Percentiles rank a stretch among this genome's conserved stretches.
Conservation (phyloP, 1,140 invertebrate genomes). For the Hylaeus volcanicus region DNA sequence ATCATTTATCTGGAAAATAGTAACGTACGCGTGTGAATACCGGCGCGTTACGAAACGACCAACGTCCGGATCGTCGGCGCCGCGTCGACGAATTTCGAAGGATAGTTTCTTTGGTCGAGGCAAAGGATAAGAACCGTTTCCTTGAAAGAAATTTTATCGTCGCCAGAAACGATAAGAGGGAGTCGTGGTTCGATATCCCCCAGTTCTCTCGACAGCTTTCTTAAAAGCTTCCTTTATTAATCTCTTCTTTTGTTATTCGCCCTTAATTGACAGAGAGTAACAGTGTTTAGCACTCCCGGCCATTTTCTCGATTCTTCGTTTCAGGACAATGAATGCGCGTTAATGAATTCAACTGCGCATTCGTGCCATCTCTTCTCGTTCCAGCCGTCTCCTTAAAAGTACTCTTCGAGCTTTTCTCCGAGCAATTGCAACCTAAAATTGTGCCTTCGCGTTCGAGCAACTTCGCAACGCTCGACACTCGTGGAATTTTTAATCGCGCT, state of each 20-base stretch:
- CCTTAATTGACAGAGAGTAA: slow-evolving; percentile 12
- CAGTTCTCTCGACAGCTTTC: not conserved
- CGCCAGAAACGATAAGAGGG: not conserved
- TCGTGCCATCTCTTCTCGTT: not conserved
- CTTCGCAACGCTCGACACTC: not conserved
- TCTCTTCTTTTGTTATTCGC: slow-evolving; percentile 6
- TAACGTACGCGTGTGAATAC: too few species aligned
- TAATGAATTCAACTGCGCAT: slow-evolving; percentile 3
- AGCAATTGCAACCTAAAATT: not conserved
- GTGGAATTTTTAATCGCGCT: not conserved
- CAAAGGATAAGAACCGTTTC: not conserved
- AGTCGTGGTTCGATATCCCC: slow-evolving; percentile 1
- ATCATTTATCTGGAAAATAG: too few species aligned
- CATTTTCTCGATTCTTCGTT: slow-evolving; percentile 8
- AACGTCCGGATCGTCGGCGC: too few species aligned
- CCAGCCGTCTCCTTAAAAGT: not conserved
- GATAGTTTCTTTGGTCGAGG: not conserved
- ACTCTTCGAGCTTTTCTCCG: slow-evolving; percentile 9
- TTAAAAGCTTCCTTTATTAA: slow-evolving; percentile 17
- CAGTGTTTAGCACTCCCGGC: slow-evolving; percentile 5
- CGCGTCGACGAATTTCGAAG: too few species aligned
- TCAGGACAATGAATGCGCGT: not conserved
- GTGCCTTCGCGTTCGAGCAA: not conserved
- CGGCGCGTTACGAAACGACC: too few species aligned
- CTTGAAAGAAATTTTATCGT: not conserved